Evolutionary conservation across 2,888 invertebrate genomes (phyloP), one percentile per base, ranked within the genome.

Genomic region (Chaitophorus viminalis): DNA sequence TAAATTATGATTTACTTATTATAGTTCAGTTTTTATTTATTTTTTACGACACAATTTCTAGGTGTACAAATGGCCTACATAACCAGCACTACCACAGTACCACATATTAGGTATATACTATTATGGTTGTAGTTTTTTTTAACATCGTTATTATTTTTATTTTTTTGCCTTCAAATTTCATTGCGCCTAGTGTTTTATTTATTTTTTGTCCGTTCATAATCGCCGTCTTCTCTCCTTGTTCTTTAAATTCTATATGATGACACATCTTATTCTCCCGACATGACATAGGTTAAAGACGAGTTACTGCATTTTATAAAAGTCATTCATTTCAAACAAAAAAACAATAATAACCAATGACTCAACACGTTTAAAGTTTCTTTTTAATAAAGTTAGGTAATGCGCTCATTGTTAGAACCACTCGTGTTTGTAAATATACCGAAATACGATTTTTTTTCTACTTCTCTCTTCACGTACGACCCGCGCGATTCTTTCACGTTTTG

Each of bases 301-400:
- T 74, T 81, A 87, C 65, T 46, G 87, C 74, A 75, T 87, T 87
- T 87, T 81, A 87, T 81, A 87, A 87, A 87, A 87, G 87, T 87
- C 87, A 87, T 87, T 87, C 87, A 74, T 87, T 87, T 39, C 79
- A 79, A 78, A 86, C 78, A 86, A 31, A 85, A 86, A 87, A 87
- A 87, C 87, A 87, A 87, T 87, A 87, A 87, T 87, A 87, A 87
- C 87, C 87, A 87, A 87, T 87, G 87, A 87, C 87, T 87, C 87
- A 52, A 81, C 87, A 87, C 87, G 79, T 87, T 87, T 87, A 87
- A 87, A 81, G 87, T 87, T 87, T 81, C 87, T 87, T 87, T 85
- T 84, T 78, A 87, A 87, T 87, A 87, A 87, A 87, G 87, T 87
- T 87, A 87, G 87, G 87, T 87, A 87, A 87, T 46, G 87, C 72